These are phyloP conservation scores for Drosophila mettleri DNA, from an alignment of 2,888 invertebrate genomes.

Conservation along the genomic window DNA sequence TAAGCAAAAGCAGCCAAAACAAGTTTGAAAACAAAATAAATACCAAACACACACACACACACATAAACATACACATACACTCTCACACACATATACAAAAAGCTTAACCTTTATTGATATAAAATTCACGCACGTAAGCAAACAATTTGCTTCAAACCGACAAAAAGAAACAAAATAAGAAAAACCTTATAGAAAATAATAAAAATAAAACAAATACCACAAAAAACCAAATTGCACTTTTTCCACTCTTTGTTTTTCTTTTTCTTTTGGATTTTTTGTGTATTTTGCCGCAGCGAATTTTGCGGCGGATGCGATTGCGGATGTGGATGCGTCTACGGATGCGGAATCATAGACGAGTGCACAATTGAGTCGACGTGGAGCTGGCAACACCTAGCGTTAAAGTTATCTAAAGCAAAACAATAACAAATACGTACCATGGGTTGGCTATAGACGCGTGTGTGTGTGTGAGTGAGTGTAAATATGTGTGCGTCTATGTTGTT, in stretches of 20 bases:
- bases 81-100: conserved; percentile 3
- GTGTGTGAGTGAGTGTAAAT: conserved; percentile 8
- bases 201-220: conserved; percentile 11
- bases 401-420: neutral
- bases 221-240: conserved; percentile 29
- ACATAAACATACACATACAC: conserved; percentile 5
- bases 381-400: conserved; percentile 30
- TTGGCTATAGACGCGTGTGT: conserved; percentile 6
- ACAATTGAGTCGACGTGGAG: conserved; percentile 69
- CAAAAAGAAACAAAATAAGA: conserved; percentile 8
- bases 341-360: conserved; percentile 70
- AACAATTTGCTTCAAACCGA: conserved; percentile 50
- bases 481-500: conserved; percentile 24
- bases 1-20: conserved; percentile 9
- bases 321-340: conserved; percentile 46
- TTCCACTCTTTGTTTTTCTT: conserved; percentile 11
- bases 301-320: conserved; percentile 29
- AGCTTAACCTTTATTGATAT: conserved; percentile 57
- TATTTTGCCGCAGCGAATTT: conserved; percentile 11
- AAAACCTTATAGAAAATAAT: neutral
- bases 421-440: conserved; percentile 45
- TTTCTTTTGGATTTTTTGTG: neutral
- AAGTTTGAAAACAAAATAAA: conserved; percentile 28
- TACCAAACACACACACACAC: conserved; percentile 1
- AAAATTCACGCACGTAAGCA: conserved; percentile 71